Conservation (phyloP, 1,140 invertebrate genomes). For the Trinorchestia longiramus region DNA sequence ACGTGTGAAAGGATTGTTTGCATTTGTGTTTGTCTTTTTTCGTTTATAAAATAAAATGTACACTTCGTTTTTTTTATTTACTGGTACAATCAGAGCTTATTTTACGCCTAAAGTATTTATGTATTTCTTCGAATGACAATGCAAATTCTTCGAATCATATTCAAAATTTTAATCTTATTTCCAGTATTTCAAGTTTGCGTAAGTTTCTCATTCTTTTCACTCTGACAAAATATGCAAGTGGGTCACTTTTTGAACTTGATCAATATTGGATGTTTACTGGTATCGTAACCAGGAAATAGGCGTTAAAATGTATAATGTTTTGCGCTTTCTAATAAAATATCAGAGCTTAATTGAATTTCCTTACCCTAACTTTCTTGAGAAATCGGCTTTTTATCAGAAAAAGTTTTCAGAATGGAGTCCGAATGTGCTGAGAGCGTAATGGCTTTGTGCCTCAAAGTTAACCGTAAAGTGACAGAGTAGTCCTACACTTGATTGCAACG, state of each 20-base stretch:
- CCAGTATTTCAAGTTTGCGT: neutral
- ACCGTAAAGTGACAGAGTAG: too few species aligned
- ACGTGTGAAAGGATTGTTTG: neutral
- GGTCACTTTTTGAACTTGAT: neutral
- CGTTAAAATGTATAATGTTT: neutral
- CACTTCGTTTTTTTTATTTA: neutral
- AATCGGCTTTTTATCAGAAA: too few species aligned
- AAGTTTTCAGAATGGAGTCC: too few species aligned
- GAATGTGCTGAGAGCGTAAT: too few species aligned
- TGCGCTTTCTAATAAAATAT: neutral
- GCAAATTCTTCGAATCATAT: neutral
- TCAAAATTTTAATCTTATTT: neutral
- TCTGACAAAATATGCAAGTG: neutral
- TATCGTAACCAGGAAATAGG: neutral
- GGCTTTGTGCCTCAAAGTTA: too few species aligned
- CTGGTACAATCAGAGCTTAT: neutral
- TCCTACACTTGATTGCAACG: too few species aligned
- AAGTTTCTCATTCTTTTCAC: neutral
- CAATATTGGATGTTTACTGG: neutral
- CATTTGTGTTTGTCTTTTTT: neutral
- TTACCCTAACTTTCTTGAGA: neutral
- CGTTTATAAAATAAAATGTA: neutral
- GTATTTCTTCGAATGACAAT: neutral
- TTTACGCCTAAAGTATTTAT: neutral
- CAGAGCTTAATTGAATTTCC: neutral